Evolutionary conservation across 1,140 invertebrate species (phyloP).

Genomic region (Bactericera cockerelli): DNA sequence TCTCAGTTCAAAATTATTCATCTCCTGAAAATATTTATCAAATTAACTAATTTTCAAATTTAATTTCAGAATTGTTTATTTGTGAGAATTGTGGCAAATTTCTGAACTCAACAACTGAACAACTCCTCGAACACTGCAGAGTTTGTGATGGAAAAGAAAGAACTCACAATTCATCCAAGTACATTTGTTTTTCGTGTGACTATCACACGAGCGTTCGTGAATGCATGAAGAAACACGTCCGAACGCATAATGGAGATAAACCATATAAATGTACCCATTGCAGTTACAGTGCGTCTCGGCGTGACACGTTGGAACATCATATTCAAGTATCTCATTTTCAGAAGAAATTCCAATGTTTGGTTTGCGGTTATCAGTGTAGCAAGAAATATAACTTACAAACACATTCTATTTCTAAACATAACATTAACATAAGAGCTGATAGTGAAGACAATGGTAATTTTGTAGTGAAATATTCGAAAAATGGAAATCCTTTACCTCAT

Average conservation of each 20-base stretch:
- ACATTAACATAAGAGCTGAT: background rate
- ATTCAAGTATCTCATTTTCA: background rate
- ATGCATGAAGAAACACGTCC: conserved; percentile 25
- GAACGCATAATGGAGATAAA: conserved; percentile 31
- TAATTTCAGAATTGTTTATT: background rate
- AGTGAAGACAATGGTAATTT: too few relatives aligned
- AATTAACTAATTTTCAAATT: too few relatives aligned
- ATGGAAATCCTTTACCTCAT: too few relatives aligned
- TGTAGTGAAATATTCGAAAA: too few relatives aligned
- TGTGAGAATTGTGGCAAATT: background rate
- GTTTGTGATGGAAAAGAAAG: background rate
- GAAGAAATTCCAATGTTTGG: background rate
- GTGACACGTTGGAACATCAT: conserved; percentile 1
- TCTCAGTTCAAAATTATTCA: too few relatives aligned
- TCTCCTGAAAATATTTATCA: too few relatives aligned
- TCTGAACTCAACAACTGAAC: background rate
- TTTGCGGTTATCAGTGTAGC: background rate
- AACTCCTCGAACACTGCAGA: background rate
- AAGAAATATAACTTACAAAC: conserved; percentile 6
- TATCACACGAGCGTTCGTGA: conserved; percentile 2
- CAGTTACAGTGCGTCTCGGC: conserved; percentile 16
- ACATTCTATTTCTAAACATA: background rate
- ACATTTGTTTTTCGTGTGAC: background rate
- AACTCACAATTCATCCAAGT: background rate
- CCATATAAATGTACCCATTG: conserved; percentile 31